Base-by-base conservation (phyloP, 2,888 invertebrate species). In the Isoperla grammatica region DNA sequence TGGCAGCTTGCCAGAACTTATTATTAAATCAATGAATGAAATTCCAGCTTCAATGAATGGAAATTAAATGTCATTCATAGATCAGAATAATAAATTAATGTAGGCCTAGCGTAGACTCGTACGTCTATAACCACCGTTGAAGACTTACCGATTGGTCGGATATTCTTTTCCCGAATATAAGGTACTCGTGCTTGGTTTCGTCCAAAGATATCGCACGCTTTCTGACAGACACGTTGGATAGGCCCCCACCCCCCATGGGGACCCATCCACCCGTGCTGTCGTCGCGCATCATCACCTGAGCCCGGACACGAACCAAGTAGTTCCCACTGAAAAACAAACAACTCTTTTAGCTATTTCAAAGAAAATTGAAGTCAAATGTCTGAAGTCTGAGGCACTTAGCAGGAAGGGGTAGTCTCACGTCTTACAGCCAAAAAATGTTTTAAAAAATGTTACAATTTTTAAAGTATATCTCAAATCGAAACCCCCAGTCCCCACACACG, bases 221-320 rank as follows among this genome's bases (percentile, higher is more conserved):
- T 70, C 91, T 85, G 70, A 94, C 91, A 73, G 90, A 90, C 70
- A 96, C 95, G 77, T 92, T 90, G 71, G 95, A 93, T 69, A 96
- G 85, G 67, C 95, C 95, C 69, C 95, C 95, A 70, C 94, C 94
- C 67, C 90, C 91, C 74, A 95, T 81, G 71, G 95, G 94, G 74
- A 92, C 87, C 95, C 95, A 96, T 69, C 95, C 95, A 67, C 94
- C 95, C 67, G 92, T 91, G 77, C 90, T 93, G 77, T 96, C 97
- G 85, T 97, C 96, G 75, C 96, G 85, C 74, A 90, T 92, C 96
- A 97, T 97, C 80, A 96, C 96, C 87, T 96, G 96, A 80, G 96
- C 96, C 74, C 94, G 90, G 75, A 97, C 95, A 78, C 91, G 92
- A 83, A 96, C 95, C 87, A 95, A 81, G 80, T 87, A 88, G 81